Evolutionary conservation across 1,140 invertebrate species (phyloP).

Genomic region (Diachasma alloeum): DNA sequence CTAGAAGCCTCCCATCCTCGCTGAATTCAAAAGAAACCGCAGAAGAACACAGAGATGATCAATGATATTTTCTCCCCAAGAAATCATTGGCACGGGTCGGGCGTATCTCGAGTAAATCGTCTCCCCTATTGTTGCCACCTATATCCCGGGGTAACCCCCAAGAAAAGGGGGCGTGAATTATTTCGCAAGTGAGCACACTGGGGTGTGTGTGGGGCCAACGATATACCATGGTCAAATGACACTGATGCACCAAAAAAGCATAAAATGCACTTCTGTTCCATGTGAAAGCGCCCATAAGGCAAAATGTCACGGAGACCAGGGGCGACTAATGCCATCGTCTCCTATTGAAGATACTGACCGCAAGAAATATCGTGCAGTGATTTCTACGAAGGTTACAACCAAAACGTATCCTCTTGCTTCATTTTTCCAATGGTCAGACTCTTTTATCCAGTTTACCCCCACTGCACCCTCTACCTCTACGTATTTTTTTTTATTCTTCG

Average conservation of each 20-base stretch:
- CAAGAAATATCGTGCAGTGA: conserved; percentile 11
- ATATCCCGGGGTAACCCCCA: not conserved
- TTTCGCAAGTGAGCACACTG: conserved; percentile 30
- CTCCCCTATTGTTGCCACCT: conserved; percentile 14
- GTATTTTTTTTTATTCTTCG: conserved; percentile 25
- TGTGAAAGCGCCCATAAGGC: not conserved
- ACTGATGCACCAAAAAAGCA: not conserved
- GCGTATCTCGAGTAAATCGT: conserved; percentile 23
- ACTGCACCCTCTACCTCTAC: not conserved
- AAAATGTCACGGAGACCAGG: conserved; percentile 15
- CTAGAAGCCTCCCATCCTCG: not conserved
- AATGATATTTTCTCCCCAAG: not conserved
- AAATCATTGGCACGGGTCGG: conserved; percentile 5
- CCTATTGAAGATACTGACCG: conserved; percentile 12
- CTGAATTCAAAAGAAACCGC: not conserved
- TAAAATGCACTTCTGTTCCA: conserved; percentile 10
- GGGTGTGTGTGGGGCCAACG: conserved; percentile 10
- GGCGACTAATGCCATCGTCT: conserved; percentile 4
- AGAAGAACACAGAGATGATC: not conserved
- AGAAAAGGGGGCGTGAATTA: conserved; percentile 27
- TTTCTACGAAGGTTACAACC: conserved; percentile 5
- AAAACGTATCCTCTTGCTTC: not conserved
- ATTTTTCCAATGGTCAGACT: conserved; percentile 16
- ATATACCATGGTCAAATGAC: not conserved
- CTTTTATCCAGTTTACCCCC: not conserved